Conservation (phyloP, 2,113 vertebrate genomes). For the Grus americana region DNA sequence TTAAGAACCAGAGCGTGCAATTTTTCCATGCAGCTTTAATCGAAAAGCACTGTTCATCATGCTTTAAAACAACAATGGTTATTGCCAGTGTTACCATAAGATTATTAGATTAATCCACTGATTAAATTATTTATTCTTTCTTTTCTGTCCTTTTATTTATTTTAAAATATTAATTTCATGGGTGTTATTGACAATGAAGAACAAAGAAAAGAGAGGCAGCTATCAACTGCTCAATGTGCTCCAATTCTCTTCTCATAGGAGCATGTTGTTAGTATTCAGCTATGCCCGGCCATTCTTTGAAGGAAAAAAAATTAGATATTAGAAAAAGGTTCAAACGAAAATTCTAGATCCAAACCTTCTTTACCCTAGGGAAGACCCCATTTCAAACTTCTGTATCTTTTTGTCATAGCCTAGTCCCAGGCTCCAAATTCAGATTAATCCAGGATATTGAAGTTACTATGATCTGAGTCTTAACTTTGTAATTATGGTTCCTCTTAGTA, state of each 20-base stretch:
- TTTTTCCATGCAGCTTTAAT: conserved; percentile 42
- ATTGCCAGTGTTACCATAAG: conserved; percentile 14
- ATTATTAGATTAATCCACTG: conserved; percentile 59
- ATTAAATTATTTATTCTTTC: conserved; percentile 36
- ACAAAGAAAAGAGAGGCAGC: not conserved
- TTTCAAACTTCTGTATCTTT: not conserved
- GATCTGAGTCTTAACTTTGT: not conserved
- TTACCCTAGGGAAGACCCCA: not conserved
- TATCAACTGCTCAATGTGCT: not conserved
- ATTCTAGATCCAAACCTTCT: not conserved
- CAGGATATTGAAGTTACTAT: not conserved
- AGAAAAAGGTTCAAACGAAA: not conserved
- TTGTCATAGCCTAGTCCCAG: not conserved
- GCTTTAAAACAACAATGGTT: conserved; percentile 23
- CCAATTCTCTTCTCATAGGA: not conserved
- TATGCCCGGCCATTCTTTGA: not conserved
- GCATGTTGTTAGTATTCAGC: not conserved
- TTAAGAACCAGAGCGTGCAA: not conserved
- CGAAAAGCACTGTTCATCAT: not conserved
- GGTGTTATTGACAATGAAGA: not conserved
- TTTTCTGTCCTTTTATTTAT: conserved; percentile 50
- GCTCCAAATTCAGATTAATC: not conserved
- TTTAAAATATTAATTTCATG: conserved; percentile 42
- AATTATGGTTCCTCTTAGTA: not conserved
- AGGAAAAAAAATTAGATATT: not conserved